Conservation (phyloP, 2,797 vertebrate species). For the Propithecus perrieri region DNA sequence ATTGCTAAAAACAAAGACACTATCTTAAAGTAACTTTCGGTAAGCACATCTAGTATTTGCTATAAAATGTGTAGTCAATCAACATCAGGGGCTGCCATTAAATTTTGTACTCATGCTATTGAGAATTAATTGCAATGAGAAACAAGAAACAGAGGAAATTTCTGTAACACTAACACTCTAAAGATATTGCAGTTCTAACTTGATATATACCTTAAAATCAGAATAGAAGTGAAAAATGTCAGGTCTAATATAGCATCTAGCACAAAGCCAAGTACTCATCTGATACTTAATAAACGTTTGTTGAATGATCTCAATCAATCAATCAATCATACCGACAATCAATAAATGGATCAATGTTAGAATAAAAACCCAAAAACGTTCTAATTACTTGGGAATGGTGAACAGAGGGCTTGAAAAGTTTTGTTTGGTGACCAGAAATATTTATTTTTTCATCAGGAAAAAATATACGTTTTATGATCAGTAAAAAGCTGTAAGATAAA, state of each 20-base stretch:
- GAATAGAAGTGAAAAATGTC: background rate
- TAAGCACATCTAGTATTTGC: slow-evolving; percentile 17
- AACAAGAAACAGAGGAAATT: background rate
- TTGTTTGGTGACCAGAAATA: background rate
- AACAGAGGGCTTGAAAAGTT: background rate
- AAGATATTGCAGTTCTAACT: background rate
- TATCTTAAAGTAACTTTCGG: slow-evolving; percentile 67
- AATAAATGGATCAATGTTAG: background rate
- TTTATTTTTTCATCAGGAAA: background rate
- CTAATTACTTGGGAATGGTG: background rate
- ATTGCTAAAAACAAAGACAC: slow-evolving; percentile 66
- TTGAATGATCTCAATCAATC: background rate
- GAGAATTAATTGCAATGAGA: slow-evolving; percentile 36
- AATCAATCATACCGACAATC: background rate
- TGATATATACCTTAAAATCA: background rate
- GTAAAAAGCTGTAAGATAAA: background rate
- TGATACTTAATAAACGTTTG: background rate
- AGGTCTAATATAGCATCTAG: background rate
- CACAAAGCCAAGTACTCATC: background rate
- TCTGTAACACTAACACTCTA: background rate
- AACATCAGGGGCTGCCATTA: background rate
- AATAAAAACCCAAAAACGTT: background rate
- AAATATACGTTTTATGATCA: background rate
- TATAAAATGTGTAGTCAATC: slow-evolving; percentile 52
- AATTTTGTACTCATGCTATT: background rate